phyloP scores from a whole-genome alignment of 2,888 invertebrate species.

The Psococerastis gibbosa region DNA sequence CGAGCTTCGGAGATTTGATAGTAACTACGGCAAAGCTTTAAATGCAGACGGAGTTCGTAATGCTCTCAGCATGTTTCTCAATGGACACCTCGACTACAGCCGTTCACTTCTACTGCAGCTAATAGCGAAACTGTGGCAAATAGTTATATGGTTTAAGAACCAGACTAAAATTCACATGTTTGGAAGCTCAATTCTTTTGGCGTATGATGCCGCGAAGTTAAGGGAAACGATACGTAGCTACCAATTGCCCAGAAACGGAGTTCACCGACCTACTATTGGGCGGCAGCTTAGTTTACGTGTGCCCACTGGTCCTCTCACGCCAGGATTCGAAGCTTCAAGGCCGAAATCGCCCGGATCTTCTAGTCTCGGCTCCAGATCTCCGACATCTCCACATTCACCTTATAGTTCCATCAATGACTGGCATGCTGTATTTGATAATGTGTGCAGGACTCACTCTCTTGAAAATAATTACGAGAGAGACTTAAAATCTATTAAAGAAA shows the following conservation, averaged over 20 bases:
- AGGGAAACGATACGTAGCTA: neutral
- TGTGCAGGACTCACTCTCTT: constrained; percentile 43
- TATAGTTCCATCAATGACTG: neutral
- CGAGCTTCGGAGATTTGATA: constrained; percentile 43
- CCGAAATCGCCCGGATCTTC: constrained; percentile 5
- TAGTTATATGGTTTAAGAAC: constrained; percentile 49
- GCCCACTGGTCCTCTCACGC: constrained; percentile 3
- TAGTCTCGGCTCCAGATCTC: constrained; percentile 7
- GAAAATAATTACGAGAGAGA: constrained; percentile 49
- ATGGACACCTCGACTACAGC: constrained; percentile 35
- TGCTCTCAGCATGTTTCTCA: constrained; percentile 53
- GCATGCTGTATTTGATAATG: constrained; percentile 29
- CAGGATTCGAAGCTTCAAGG: constrained; percentile 3
- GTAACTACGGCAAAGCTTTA: constrained; percentile 62
- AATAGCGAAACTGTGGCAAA: constrained; percentile 43
- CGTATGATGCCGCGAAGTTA: constrained; percentile 53
- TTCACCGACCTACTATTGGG: neutral
- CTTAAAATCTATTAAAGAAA: constrained; percentile 37
- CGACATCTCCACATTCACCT: constrained; percentile 7
- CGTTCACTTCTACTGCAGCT: constrained; percentile 47
- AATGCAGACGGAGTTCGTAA: constrained; percentile 44
- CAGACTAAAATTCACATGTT: constrained; percentile 50
- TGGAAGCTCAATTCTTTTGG: constrained; percentile 69
- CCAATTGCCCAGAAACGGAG: neutral
- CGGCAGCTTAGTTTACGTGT: constrained; percentile 3